Conservation (phyloP, 30 jellyfish, hydroid and myxozoan genomes). For the Nemopilema nomurai region DNA sequence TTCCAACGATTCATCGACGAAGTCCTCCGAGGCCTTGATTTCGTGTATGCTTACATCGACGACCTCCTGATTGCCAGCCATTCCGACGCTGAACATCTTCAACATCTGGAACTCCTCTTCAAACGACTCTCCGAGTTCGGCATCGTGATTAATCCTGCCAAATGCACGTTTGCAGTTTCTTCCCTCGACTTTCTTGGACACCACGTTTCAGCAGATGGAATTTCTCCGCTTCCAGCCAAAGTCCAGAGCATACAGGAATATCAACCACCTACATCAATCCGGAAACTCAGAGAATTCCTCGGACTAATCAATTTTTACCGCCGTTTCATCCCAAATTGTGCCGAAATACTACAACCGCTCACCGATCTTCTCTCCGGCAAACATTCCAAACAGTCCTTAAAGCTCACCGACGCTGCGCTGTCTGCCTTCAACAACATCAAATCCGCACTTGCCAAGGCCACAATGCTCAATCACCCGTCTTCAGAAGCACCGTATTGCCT, state of each 20-base stretch:
- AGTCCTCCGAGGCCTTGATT: slow-evolving; percentile 43
- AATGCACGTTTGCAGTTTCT: slow-evolving; percentile 27
- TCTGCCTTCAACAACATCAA: slow-evolving; percentile 25
- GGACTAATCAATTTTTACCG: slow-evolving; percentile 60
- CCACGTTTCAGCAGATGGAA: slow-evolving; percentile 41
- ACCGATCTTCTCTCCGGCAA: slow-evolving; percentile 18
- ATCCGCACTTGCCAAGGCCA: slow-evolving; percentile 29
- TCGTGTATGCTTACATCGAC: slow-evolving; percentile 49
- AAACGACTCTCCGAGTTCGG: slow-evolving; percentile 33
- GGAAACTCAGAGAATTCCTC: slow-evolving; percentile 47
- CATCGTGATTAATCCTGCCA: slow-evolving; percentile 21
- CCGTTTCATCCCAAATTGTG: slow-evolving; percentile 48
- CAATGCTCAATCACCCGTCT: slow-evolving; percentile 33
- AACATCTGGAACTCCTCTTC: slow-evolving; percentile 27
- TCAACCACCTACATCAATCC: slow-evolving; percentile 27
- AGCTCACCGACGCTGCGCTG: slow-evolving; percentile 24
- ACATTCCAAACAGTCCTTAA: not conserved
- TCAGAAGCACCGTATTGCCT: slow-evolving; percentile 37
- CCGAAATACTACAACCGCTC: slow-evolving; percentile 39
- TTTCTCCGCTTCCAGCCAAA: slow-evolving; percentile 35
- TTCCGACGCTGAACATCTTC: slow-evolving; percentile 42
- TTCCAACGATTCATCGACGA: slow-evolving; percentile 57
- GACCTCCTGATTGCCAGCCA: slow-evolving; percentile 46
- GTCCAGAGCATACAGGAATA: slow-evolving; percentile 27
- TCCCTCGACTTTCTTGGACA: slow-evolving; percentile 56